Evolutionary conservation across 37 sponge, comb jelly and placozoan genomes (phyloP), one percentile per base, ranked within the genome.

Genomic region (Eunapius fragilis): DNA sequence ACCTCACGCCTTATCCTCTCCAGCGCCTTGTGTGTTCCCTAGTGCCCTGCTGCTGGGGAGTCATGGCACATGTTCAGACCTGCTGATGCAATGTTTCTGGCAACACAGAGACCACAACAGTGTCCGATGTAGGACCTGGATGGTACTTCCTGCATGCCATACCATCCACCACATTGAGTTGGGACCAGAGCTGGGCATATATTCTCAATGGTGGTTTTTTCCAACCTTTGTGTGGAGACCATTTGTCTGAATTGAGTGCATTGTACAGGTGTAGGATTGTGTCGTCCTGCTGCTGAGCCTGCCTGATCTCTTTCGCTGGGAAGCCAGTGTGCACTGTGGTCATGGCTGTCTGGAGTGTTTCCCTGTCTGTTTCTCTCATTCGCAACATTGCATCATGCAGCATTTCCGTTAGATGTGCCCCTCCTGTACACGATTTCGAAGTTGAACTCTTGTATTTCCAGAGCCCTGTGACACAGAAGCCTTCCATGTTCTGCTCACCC

Each of bases 331-430:
- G 14, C 58, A 58, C 58, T 58, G 58, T 58, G 58, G 58, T 58
- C 58, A 58, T 58, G 58, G 58, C 58, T 58, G 58, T 19, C 6
- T 58, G 17, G 14, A 19, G 58, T 58, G 58, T 58, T 58, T 58
- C 58, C 6, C 6, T 58, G 6, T 58, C 58, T 58, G 58, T 12
- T 58, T 58, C 58, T 58, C 58, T 33, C 13, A 80, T 47, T 25
- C n/a, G n/a, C n/a, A 88, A 91, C 25, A 91, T 58, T 68, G 81
- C 88, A 83, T 87, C 88, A 2, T n/a, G n/a, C n/a, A n/a, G 85
- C 88, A 79, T 91, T 91, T 13, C 70, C 80, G 69, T 91, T 91
- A 19, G 30, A 34, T 10, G 31, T 32, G 0, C 92, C 88, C 13
- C 74, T 87, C 2, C 85, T 67, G 47, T 91, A 84, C 67, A 28